These are phyloP conservation scores for Tapirus terrestris DNA, from an alignment of 2,113 vertebrate genomes.

Conservation along the genomic window DNA sequence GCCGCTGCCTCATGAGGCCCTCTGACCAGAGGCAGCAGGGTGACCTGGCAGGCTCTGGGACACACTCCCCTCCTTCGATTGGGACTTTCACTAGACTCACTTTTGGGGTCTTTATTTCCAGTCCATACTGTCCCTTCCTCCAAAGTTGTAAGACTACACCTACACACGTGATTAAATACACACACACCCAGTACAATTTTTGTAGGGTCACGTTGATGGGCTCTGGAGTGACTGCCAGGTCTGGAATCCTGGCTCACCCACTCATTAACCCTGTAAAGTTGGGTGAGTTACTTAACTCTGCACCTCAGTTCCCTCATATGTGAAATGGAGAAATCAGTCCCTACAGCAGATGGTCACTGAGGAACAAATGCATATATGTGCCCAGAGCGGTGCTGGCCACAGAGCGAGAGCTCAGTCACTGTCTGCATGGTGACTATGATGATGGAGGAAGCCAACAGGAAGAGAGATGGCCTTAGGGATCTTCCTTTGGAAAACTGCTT, in stretches of 20 bases:
- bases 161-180: background rate
- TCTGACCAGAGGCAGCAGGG: background rate
- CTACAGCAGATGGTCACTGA: background rate
- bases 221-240: background rate
- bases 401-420: background rate
- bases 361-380: accelerated
- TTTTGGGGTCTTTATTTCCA: background rate
- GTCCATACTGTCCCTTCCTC: background rate
- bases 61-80: accelerated
- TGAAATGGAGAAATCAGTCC: background rate
- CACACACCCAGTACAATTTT: background rate
- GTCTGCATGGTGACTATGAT: background rate
- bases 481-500: background rate
- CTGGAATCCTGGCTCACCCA: background rate
- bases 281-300: background rate
- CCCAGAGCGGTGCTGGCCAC: background rate
- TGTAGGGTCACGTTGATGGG: background rate
- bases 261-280: background rate
- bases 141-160: background rate
- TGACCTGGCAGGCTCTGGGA: background rate
- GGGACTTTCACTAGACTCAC: background rate
- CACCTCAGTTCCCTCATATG: background rate
- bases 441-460: background rate
- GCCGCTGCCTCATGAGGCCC: background rate
- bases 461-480: background rate